phyloP scores from a whole-genome alignment of 2,888 invertebrate genomes.

The Leptothorax acervorum region DNA sequence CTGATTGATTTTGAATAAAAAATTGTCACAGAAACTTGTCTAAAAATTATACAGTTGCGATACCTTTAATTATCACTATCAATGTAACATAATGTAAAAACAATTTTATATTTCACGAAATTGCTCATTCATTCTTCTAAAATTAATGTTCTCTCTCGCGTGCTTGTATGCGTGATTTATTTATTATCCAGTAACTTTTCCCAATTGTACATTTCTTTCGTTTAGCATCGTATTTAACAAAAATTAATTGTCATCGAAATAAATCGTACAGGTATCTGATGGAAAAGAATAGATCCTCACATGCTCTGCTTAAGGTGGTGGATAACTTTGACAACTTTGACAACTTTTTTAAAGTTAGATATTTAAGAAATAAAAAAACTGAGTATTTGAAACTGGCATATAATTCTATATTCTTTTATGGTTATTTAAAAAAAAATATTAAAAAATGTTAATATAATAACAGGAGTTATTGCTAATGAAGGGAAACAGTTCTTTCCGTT shows the following conservation, averaged over 20 bases:
- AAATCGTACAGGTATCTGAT: not conserved
- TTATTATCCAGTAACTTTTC: not conserved
- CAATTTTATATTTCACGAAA: not conserved
- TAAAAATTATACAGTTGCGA: not conserved
- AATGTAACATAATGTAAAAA: not conserved
- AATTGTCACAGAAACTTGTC: not conserved
- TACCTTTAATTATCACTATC: not conserved
- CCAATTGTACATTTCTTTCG: not conserved
- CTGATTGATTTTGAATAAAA: not conserved
- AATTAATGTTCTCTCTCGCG: not conserved
- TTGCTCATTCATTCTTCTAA: not conserved
- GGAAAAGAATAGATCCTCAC: not conserved
- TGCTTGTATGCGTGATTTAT: not conserved
- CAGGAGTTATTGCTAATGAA: too few relatives aligned
- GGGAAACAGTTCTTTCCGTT: too few relatives aligned
- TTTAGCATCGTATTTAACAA: not conserved
- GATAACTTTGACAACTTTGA: too few relatives aligned
- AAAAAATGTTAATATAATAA: too few relatives aligned
- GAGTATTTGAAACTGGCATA: too few relatives aligned
- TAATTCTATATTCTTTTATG: too few relatives aligned
- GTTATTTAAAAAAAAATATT: too few relatives aligned
- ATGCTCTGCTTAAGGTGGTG: not conserved
- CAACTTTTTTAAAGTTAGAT: too few relatives aligned
- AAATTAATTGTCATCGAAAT: not conserved
- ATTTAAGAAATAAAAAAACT: too few relatives aligned